Evolutionary conservation across 1,140 invertebrate species (phyloP).

Genomic region (Megalopta genalis): DNA sequence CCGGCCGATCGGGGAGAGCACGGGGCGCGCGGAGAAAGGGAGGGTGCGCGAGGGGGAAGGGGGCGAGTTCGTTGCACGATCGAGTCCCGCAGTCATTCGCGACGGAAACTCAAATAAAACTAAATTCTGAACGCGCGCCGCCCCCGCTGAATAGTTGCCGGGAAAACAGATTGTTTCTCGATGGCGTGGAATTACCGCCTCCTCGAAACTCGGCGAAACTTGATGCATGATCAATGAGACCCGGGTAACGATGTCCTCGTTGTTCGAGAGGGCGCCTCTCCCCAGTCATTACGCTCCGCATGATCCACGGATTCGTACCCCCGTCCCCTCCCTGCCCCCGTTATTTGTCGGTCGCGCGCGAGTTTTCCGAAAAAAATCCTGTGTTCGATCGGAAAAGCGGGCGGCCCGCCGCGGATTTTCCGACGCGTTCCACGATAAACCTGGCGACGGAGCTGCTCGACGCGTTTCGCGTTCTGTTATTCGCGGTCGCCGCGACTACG

Average conservation of each 20-base stretch:
- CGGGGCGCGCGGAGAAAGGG: too few species aligned
- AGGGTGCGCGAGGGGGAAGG: not conserved
- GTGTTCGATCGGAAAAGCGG: too few species aligned
- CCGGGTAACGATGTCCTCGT: slow-evolving; percentile 18
- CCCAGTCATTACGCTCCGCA: not conserved
- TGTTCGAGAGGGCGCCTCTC: not conserved
- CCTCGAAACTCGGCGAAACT: not conserved
- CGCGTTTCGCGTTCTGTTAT: too few species aligned
- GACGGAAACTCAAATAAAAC: slow-evolving; percentile 16
- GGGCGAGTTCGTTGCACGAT: slow-evolving; percentile 3
- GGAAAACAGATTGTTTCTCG: not conserved
- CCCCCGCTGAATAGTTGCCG: slow-evolving; percentile 1
- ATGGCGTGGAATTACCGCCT: slow-evolving; percentile 6
- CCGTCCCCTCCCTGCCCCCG: too few species aligned
- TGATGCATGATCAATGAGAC: not conserved
- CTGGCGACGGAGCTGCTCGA: too few species aligned
- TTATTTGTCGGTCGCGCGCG: too few species aligned
- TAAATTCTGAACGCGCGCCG: slow-evolving; percentile 13
- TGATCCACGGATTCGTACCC: not conserved
- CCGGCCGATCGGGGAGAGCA: too few species aligned
- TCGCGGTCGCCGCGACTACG: too few species aligned
- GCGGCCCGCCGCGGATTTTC: too few species aligned
- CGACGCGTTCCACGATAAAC: too few species aligned
- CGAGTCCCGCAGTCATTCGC: not conserved
- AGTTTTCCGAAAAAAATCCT: too few species aligned